Conservation (phyloP, 2,888 invertebrate species). For the Habroteleia sp. region DNA sequence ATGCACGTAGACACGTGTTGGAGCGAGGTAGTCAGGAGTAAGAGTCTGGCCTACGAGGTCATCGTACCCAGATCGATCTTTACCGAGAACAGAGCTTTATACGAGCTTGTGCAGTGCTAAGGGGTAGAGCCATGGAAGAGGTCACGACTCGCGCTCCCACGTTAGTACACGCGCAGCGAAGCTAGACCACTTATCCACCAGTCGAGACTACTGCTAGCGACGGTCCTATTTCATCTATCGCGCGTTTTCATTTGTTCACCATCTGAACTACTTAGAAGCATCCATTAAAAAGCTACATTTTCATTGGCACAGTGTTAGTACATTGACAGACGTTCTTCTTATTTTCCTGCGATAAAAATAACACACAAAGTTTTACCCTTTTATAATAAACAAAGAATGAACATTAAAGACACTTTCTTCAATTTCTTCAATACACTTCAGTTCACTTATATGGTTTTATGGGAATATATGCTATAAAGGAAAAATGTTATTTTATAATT, state of each 20-base stretch:
- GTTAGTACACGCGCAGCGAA: constrained; percentile 45
- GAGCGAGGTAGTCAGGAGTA: constrained; percentile 61
- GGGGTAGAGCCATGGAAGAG: constrained; percentile 51
- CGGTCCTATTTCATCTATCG: constrained; percentile 33
- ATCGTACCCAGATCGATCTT: constrained; percentile 75
- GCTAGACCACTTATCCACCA: constrained; percentile 53
- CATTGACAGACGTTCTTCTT: constrained; percentile 3
- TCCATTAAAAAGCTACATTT: constrained; percentile 26
- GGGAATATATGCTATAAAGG: no score
- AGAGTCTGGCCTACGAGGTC: constrained; percentile 72
- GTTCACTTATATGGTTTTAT: no score
- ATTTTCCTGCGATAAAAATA: background rate
- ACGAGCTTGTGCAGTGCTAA: constrained; percentile 58
- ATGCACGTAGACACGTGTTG: constrained; percentile 55
- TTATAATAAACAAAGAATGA: no score
- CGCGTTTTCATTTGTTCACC: constrained; percentile 24
- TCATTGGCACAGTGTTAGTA: constrained; percentile 7
- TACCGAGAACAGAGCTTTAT: constrained; percentile 65
- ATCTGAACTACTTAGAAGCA: constrained; percentile 18
- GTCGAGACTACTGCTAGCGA: constrained; percentile 27
- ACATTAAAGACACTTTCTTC: constrained; percentile 1
- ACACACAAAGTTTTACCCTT: background rate
- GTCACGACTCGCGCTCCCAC: constrained; percentile 55
- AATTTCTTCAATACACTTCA: no score
- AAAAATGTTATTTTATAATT: no score